Conservation (phyloP, 2,797 vertebrate species). For the Pipistrellus pygmaeus region DNA sequence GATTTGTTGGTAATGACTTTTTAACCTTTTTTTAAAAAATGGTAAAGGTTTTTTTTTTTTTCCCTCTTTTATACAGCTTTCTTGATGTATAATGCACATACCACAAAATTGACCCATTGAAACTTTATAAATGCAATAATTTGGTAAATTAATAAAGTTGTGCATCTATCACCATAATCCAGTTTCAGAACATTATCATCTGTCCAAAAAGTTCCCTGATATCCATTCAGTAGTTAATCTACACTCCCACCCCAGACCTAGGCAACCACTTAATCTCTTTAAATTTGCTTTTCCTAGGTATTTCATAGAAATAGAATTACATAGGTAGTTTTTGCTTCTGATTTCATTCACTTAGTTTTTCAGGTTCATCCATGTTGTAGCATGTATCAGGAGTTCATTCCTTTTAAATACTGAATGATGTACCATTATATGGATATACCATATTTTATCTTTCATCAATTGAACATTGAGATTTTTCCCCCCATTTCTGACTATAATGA, state of each 20-base stretch:
- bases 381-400: not conserved
- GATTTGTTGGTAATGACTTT: not conserved
- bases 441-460: not conserved
- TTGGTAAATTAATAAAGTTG: constrained; percentile 8
- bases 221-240: not conserved
- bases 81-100: not conserved
- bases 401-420: not conserved
- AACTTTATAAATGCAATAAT: not conserved
- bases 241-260: not conserved
- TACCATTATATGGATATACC: not conserved
- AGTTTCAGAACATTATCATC: not conserved
- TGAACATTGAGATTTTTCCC: constrained; percentile 12
- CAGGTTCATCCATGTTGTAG: not conserved
- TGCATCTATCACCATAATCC: not conserved
- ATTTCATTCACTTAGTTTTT: not conserved
- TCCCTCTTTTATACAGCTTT: not conserved
- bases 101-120: not conserved
- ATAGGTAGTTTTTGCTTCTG: not conserved
- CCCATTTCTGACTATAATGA: not conserved
- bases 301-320: not conserved
- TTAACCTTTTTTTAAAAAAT: not conserved
- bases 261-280: not conserved
- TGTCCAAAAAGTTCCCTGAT: not conserved
- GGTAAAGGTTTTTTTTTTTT: not conserved
- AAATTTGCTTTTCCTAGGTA: not conserved